A percentile compares a stretch with the other conserved stretches of the same genome.
Evolutionary conservation across 2,888 invertebrate species (phyloP).

Genomic region (Idaea dimidiata): DNA sequence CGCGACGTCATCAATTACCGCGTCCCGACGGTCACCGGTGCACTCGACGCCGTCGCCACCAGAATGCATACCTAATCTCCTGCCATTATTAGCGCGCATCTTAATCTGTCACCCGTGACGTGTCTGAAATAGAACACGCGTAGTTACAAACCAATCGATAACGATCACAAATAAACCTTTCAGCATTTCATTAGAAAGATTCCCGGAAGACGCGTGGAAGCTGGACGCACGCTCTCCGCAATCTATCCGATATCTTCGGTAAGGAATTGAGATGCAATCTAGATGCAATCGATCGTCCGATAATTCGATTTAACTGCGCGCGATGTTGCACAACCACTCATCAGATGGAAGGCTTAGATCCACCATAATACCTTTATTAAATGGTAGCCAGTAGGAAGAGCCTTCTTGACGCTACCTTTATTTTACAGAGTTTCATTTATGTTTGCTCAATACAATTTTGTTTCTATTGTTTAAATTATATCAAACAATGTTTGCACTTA

Average conservation of each 20-base stretch:
- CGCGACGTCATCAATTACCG: slow-evolving; percentile 79
- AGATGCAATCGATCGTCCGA: slow-evolving; percentile 72
- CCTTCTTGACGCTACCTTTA: slow-evolving; percentile 19
- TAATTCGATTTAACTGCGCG: slow-evolving; percentile 74
- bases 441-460: slow-evolving; percentile 7
- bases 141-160: slow-evolving; percentile 18
- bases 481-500: slow-evolving; percentile 43
- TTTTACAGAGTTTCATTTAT: slow-evolving; percentile 21
- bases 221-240: slow-evolving; percentile 54
- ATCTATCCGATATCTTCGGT: slow-evolving; percentile 66
- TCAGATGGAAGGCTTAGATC: slow-evolving; percentile 64
- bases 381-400: slow-evolving; percentile 54
- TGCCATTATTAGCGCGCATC: slow-evolving; percentile 53
- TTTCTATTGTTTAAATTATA: background rate
- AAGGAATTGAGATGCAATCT: slow-evolving; percentile 78
- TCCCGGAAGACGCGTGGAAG: slow-evolving; percentile 64
- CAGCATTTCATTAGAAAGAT: slow-evolving; percentile 46
- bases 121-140: slow-evolving; percentile 22
- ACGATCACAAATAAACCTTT: slow-evolving; percentile 21
- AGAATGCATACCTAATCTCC: slow-evolving; percentile 70
- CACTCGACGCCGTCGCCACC: slow-evolving; percentile 50
- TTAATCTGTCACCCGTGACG: slow-evolving; percentile 36
- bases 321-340: slow-evolving; percentile 69
- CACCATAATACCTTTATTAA: slow-evolving; percentile 75
- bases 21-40: slow-evolving; percentile 74